Evolutionary conservation across 2,888 invertebrate genomes (phyloP).

Genomic region (Chloroclysta siterata): DNA sequence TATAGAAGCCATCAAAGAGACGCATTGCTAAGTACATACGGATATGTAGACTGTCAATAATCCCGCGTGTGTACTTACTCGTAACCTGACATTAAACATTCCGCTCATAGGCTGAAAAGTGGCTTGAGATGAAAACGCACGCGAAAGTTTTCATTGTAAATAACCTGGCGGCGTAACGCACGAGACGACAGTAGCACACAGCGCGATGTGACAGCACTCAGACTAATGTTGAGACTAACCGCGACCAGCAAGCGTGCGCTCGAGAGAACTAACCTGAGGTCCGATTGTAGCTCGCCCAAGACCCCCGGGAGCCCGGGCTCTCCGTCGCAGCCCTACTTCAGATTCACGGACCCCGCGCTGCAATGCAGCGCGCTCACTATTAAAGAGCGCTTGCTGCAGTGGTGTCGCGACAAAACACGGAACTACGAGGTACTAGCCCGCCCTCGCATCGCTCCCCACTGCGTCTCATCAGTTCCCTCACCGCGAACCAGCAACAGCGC

Average conservation of each 20-base stretch:
- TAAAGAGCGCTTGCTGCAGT: constrained; percentile 98
- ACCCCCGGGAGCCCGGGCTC: constrained; percentile 87
- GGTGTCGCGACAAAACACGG: constrained; percentile 98
- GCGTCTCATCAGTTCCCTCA: constrained; percentile 35
- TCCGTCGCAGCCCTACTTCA: constrained; percentile 91
- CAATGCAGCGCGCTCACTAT: constrained; percentile 96
- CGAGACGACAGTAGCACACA: constrained; percentile 51
- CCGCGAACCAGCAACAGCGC: not conserved
- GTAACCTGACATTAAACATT: constrained; percentile 38
- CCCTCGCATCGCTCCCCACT: constrained; percentile 48
- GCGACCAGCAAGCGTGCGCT: constrained; percentile 34
- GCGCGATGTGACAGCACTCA: constrained; percentile 54
- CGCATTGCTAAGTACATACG: constrained; percentile 41
- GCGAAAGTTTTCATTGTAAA: constrained; percentile 54
- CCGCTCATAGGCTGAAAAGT: constrained; percentile 40
- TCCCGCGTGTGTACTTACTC: constrained; percentile 37
- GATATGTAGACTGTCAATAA: constrained; percentile 42
- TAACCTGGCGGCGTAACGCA: constrained; percentile 50
- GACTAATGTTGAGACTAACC: constrained; percentile 53
- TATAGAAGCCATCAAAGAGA: constrained; percentile 36
- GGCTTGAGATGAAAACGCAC: constrained; percentile 48
- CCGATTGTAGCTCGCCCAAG: constrained; percentile 89
- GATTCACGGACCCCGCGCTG: constrained; percentile 96
- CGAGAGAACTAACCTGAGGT: constrained; percentile 73
- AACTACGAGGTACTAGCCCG: constrained; percentile 94